These are phyloP conservation scores for Ibidorhyncha struthersii DNA, from an alignment of 2,113 vertebrate genomes.

Conservation along the genomic window DNA sequence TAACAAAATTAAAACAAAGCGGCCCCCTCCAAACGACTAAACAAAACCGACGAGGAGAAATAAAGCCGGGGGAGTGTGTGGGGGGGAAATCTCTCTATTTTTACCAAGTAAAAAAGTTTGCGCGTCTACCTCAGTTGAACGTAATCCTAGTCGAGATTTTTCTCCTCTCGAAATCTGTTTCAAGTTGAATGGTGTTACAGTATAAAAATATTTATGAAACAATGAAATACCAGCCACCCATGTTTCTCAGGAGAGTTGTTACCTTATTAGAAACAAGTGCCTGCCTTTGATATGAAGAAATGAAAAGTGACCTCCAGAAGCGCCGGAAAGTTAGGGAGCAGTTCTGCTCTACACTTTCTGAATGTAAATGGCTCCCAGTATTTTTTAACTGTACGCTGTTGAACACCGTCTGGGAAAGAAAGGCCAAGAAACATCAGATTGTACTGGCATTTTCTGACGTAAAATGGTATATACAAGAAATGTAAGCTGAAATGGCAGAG, in stretches of 20 bases:
- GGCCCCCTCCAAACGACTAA: background rate
- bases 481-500: conserved; percentile 5
- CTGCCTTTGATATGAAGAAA: conserved; percentile 76
- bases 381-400: background rate
- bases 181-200: conserved; percentile 68
- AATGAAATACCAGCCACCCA: conserved; percentile 77
- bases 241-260: conserved; percentile 78
- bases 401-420: conserved; percentile 29
- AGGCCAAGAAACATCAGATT: background rate
- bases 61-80: background rate
- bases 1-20: conserved; percentile 40
- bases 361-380: conserved; percentile 44
- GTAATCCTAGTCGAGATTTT: conserved; percentile 25
- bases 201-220: conserved; percentile 81
- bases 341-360: conserved; percentile 37
- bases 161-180: conserved; percentile 60
- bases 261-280: conserved; percentile 78
- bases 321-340: conserved; percentile 73
- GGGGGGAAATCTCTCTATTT: background rate
- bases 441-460: background rate
- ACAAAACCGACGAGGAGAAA: background rate
- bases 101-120: conserved; percentile 35
- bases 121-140: background rate
- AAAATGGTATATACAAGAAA: background rate
- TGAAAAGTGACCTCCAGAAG: conserved; percentile 75